phyloP scores from a whole-genome alignment of 30 jellyfish, hydroid and myxozoan species.

The Clytia hemisphaerica region DNA sequence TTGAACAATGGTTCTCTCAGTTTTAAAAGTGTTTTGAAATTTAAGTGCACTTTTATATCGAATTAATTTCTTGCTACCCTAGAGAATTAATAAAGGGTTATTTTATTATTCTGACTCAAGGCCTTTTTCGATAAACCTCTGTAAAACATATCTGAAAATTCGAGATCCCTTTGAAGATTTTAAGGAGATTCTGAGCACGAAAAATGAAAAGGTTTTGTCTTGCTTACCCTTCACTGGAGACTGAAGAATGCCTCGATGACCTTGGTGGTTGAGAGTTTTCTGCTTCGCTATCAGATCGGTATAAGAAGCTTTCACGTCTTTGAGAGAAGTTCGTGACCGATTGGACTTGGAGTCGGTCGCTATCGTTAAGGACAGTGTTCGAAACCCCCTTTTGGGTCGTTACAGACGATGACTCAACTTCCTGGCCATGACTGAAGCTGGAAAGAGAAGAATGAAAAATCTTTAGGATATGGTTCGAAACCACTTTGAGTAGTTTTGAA shows the following conservation, averaged over 20 bases:
- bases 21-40: not conserved
- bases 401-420: slow-evolving; percentile 20
- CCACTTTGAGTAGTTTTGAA: too few relatives aligned
- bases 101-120: too few relatives aligned
- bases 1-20: slow-evolving; percentile 1
- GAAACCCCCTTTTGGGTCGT: slow-evolving; percentile 26
- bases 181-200: not conserved
- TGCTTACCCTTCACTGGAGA: slow-evolving; percentile 90
- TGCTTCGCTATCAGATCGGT: slow-evolving; percentile 87
- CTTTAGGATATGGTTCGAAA: too few relatives aligned
- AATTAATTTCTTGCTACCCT: too few relatives aligned
- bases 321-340: slow-evolving; percentile 10
- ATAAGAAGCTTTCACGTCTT: slow-evolving; percentile 77
- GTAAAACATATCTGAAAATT: too few relatives aligned
- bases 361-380: slow-evolving; percentile 28
- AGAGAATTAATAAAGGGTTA: too few relatives aligned
- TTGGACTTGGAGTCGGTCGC: slow-evolving; percentile 74
- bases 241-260: slow-evolving; percentile 80
- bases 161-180: too few relatives aligned
- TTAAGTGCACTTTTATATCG: not conserved
- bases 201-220: not conserved
- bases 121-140: too few relatives aligned
- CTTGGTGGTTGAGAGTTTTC: slow-evolving; percentile 75
- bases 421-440: slow-evolving; percentile 33
- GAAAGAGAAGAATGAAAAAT: not conserved